phyloP scores from a whole-genome alignment of 1,140 invertebrate species.

The Pygmarrhopalites habei region DNA sequence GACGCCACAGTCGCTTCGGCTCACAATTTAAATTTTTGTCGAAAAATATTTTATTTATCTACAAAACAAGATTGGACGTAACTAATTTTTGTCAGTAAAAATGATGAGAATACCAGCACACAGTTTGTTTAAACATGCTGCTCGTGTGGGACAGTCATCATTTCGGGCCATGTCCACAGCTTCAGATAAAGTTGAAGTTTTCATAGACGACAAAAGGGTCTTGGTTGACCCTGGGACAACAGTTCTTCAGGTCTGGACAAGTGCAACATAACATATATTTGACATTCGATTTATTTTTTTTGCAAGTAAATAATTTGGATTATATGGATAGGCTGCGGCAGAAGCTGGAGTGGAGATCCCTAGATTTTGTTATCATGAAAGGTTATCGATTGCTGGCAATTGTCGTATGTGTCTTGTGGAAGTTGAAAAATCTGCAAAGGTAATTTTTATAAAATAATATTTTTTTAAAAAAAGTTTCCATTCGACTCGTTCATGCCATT shows the following conservation, averaged over 20 bases:
- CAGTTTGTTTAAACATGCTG: not conserved
- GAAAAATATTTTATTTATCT: not conserved
- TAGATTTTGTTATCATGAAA: slow-evolving; percentile 97
- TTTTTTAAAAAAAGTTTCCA: not conserved
- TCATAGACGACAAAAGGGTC: slow-evolving; percentile 94
- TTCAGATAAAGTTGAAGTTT: slow-evolving; percentile 83
- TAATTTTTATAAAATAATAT: slow-evolving; percentile 42
- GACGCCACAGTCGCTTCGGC: not conserved
- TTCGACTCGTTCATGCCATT: not conserved
- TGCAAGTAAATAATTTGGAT: no score
- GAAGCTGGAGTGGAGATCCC: slow-evolving; percentile 95
- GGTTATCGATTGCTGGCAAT: slow-evolving; percentile 95
- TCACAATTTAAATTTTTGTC: not conserved
- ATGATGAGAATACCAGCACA: slow-evolving; percentile 25
- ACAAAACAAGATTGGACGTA: not conserved
- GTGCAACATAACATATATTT: no score
- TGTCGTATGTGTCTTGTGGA: slow-evolving; percentile 99
- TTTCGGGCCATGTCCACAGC: slow-evolving; percentile 29
- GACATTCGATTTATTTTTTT: no score
- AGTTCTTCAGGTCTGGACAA: slow-evolving; percentile 83
- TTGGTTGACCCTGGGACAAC: slow-evolving; percentile 93
- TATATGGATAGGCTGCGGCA: slow-evolving; percentile 81
- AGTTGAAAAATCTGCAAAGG: slow-evolving; percentile 88
- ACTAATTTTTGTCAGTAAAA: no score
- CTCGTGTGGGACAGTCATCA: not conserved